These are phyloP conservation scores for Sinotaia quadrata DNA, from an alignment of 2,888 invertebrate genomes.

Conservation along the genomic window DNA sequence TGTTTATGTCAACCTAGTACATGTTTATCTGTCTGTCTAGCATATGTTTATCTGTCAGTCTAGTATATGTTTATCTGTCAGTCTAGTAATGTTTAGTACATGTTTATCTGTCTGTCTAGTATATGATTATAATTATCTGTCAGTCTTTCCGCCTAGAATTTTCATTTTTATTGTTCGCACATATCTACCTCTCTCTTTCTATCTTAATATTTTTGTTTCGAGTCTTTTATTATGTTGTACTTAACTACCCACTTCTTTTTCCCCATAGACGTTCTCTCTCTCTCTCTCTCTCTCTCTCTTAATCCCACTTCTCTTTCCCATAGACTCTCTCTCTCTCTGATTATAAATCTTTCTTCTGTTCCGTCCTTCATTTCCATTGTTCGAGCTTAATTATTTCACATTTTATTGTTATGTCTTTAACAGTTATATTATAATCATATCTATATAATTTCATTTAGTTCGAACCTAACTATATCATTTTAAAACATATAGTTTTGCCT, in stretches of 20 bases:
- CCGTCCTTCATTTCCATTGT: neutral
- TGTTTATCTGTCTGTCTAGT: neutral
- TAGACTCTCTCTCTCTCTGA: conserved; percentile 5
- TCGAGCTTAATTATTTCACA: too few relatives aligned
- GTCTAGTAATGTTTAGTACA: neutral
- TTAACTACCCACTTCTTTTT: neutral
- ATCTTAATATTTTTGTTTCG: neutral
- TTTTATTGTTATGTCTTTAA: too few relatives aligned
- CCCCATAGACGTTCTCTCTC: neutral
- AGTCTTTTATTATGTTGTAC: neutral
- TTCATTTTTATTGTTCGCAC: neutral
- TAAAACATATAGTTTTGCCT: too few relatives aligned
- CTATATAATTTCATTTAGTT: too few relatives aligned
- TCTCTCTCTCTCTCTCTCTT: conserved; percentile 9
- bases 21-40: conserved; percentile 11
- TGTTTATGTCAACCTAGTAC: neutral
- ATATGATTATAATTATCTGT: neutral
- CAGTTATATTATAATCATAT: too few relatives aligned
- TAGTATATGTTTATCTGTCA: neutral
- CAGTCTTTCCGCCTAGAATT: neutral
- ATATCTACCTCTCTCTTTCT: conserved; percentile 1
- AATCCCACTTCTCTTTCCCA: conserved; percentile 6
- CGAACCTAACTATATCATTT: too few relatives aligned
- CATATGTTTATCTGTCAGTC: neutral
- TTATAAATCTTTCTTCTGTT: neutral